Base-by-base conservation (phyloP, 1,140 invertebrate genomes). In the Trachymyrmex cornetzi region DNA sequence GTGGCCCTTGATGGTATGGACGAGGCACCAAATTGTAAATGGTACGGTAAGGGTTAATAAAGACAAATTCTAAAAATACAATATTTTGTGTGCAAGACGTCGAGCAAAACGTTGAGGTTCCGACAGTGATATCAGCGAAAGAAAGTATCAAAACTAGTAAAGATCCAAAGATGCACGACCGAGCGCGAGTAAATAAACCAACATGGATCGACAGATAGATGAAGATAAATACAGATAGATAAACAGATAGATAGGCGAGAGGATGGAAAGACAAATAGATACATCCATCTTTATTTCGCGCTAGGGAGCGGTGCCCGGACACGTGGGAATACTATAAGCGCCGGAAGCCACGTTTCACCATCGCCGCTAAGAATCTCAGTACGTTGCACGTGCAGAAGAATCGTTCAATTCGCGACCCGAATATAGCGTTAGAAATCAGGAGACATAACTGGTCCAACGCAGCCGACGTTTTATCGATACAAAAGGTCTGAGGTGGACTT, bases 241-340 rank as follows among this genome's bases (percentile, higher is more conserved):
- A 80, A 84, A 75, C 59, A 84, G 57, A 75, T 84, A 61, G 80
- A 84, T 75, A 75, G 69, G 55, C 44, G 34, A 24, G 7, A 74
- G 80, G 80, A 84, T 84, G 67, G 55, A 84, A 75, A 84, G 80
- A 84, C 80, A 84, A 84, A 84, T 84, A 84, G 80, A 84, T 75
- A 74, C 80, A 84, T 84, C 80, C 38, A 84, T 84, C 80, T 84
- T 84, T 75, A 84, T 84, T 84, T 84, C 24, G 80, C 69, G 53
- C 38, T 19, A 22, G 67, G 22, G 34, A 72, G 24, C 34, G 53
- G 34, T 44, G 77, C 14, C n/a, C 63, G 79, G 16, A 63, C 80
- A 75, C 69, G 38, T 74, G 80, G 80, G 80, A 84, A 84, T 84
- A 84, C 55, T 44, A 63, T 75, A 69, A 50, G 27, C 24, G 55